phyloP scores from a whole-genome alignment of 1,140 invertebrate species.

The Aphaenogaster ashmeadi region DNA sequence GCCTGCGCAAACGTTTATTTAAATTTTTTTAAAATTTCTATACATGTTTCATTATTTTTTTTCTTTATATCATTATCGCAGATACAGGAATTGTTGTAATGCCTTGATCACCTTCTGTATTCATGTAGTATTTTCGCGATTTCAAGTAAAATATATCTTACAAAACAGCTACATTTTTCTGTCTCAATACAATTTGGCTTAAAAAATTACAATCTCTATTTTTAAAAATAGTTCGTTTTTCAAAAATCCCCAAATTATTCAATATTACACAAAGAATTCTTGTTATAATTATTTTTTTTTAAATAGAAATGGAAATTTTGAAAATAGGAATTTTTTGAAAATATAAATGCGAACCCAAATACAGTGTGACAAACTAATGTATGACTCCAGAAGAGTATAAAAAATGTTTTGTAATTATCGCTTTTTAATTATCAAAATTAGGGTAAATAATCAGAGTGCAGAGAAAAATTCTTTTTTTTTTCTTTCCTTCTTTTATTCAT shows the following conservation, averaged over 20 bases:
- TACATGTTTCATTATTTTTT: background rate
- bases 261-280: conserved; percentile 47
- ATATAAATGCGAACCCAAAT: conserved; percentile 69
- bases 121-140: conserved; percentile 67
- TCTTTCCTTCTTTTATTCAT: conserved; percentile 56
- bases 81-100: background rate
- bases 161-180: conserved; percentile 52
- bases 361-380: conserved; percentile 75
- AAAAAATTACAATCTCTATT: conserved; percentile 60
- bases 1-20: background rate
- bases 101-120: conserved; percentile 15
- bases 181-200: conserved; percentile 46
- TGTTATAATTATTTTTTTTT: conserved; percentile 58
- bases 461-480: conserved; percentile 18
- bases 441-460: conserved; percentile 49
- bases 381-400: conserved; percentile 41
- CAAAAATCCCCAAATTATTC: conserved; percentile 46
- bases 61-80: background rate
- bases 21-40: conserved; percentile 11
- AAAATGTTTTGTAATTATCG: background rate
- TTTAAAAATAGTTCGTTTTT: conserved; percentile 56
- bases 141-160: conserved; percentile 19
- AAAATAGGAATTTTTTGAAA: no score
- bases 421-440: conserved; percentile 22
- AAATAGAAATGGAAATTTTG: conserved; percentile 61